Evolutionary conservation across 2,888 invertebrate genomes (phyloP).

Genomic region (Mesorhabditis spiculigera): DNA sequence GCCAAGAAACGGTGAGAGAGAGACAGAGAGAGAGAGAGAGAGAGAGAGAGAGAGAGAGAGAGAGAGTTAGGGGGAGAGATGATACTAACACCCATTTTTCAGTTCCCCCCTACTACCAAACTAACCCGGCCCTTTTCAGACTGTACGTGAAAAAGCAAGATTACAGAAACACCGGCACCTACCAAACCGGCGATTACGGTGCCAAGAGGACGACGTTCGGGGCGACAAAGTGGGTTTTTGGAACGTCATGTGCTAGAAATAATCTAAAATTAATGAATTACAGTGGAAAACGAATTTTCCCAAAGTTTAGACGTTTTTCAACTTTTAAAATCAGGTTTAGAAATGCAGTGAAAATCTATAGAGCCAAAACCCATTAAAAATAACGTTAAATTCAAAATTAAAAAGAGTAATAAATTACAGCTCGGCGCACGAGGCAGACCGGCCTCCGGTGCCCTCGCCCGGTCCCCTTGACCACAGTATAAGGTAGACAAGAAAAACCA

Average conservation of each 20-base stretch:
- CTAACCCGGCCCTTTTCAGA: constrained; percentile 18
- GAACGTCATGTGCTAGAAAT: too few species aligned
- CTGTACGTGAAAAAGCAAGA: constrained; percentile 39
- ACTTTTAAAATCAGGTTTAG: too few species aligned
- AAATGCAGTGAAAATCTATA: too few species aligned
- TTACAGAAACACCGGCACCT: constrained; percentile 20
- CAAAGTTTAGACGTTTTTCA: too few species aligned
- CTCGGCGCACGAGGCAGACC: background rate
- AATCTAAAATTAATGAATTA: too few species aligned
- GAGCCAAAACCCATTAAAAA: too few species aligned
- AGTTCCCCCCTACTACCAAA: background rate
- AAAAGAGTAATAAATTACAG: too few species aligned
- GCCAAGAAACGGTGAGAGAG: background rate
- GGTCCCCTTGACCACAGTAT: constrained; percentile 51
- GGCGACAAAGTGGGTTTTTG: constrained; percentile 12
- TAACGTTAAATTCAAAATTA: too few species aligned
- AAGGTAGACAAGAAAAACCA: constrained; percentile 27
- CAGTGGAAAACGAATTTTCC: too few species aligned
- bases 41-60: constrained; percentile 8
- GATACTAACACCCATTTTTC: background rate
- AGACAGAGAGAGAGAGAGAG: background rate
- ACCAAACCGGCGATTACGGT: constrained; percentile 22
- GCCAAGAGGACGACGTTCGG: constrained; percentile 34
- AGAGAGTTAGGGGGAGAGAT: constrained; percentile 15
- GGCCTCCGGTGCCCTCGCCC: constrained; percentile 46